Conservation (phyloP, 2,888 invertebrate species). For the Phortica okadai region DNA sequence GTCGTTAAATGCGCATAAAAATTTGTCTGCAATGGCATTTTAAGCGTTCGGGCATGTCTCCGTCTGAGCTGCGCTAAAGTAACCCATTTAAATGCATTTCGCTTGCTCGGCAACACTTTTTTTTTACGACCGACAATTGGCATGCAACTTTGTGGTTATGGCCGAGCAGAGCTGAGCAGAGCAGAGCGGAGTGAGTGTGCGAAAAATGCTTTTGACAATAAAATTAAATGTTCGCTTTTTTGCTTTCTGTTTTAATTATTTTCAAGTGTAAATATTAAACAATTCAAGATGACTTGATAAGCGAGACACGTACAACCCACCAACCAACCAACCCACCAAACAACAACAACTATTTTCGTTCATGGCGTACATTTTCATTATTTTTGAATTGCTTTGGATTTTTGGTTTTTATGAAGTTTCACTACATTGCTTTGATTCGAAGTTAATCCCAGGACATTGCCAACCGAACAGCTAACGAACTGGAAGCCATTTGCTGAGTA, state of each 20-base stretch:
- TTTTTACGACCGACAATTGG: not conserved
- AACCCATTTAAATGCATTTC: constrained; percentile 64
- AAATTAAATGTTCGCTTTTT: constrained; percentile 3
- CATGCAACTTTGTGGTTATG: constrained; percentile 21
- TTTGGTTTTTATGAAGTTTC: constrained; percentile 61
- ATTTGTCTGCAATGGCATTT: constrained; percentile 12
- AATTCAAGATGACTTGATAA: not conserved
- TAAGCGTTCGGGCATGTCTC: constrained; percentile 3
- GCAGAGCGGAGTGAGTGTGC: not conserved
- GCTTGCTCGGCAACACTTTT: not conserved
- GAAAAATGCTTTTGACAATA: constrained; percentile 48
- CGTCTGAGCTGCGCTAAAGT: constrained; percentile 43
- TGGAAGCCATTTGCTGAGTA: constrained; percentile 62
- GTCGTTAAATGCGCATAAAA: constrained; percentile 13
- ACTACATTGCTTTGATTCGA: constrained; percentile 73
- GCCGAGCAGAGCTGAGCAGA: not conserved
- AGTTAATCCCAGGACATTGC: constrained; percentile 71
- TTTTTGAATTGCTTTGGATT: constrained; percentile 53
- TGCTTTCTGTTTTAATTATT: constrained; percentile 13
- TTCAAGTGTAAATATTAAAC: constrained; percentile 13
- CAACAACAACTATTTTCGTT: not conserved
- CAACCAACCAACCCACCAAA: not conserved
- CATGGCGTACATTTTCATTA: constrained; percentile 56
- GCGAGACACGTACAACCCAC: not conserved
- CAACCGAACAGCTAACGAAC: constrained; percentile 59